phyloP scores from a whole-genome alignment of 1,140 invertebrate genomes.

The Drosophila repleta region DNA sequence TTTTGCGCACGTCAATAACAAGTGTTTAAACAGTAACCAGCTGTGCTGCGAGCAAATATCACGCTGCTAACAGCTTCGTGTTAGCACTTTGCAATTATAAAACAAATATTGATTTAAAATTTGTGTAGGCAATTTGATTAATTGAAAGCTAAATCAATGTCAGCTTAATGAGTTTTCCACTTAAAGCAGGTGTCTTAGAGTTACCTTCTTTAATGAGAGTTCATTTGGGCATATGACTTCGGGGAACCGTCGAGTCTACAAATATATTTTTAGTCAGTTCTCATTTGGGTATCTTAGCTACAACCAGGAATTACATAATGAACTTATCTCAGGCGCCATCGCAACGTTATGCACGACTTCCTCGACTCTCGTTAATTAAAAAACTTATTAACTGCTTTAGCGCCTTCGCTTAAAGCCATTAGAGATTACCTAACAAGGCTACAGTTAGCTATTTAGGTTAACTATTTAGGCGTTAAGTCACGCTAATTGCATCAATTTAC shows the following conservation, averaged over 20 bases:
- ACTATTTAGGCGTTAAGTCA: background rate
- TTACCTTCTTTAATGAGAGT: too few relatives aligned
- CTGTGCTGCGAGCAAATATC: slow-evolving; percentile 2
- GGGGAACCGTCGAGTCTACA: too few relatives aligned
- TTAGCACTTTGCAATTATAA: slow-evolving; percentile 3
- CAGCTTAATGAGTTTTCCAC: background rate
- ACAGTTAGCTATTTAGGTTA: too few relatives aligned
- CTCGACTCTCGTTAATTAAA: background rate
- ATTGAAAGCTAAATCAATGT: background rate
- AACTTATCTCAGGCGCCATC: too few relatives aligned
- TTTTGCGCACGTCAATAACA: background rate
- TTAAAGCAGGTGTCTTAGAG: background rate
- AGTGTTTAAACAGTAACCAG: slow-evolving; percentile 12
- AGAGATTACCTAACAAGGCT: background rate
- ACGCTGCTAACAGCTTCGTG: background rate
- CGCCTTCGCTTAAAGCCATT: background rate
- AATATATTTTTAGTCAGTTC: too few relatives aligned
- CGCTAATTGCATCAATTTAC: slow-evolving; percentile 8
- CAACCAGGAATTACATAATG: too few relatives aligned
- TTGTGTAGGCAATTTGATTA: background rate
- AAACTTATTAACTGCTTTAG: slow-evolving; percentile 1
- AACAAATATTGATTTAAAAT: slow-evolving; percentile 15
- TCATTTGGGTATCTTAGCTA: too few relatives aligned
- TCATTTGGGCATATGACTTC: too few relatives aligned
- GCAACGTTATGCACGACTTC: background rate